phyloP scores from a whole-genome alignment of 2,113 vertebrate genomes.

The Hemibagrus wyckioides region DNA sequence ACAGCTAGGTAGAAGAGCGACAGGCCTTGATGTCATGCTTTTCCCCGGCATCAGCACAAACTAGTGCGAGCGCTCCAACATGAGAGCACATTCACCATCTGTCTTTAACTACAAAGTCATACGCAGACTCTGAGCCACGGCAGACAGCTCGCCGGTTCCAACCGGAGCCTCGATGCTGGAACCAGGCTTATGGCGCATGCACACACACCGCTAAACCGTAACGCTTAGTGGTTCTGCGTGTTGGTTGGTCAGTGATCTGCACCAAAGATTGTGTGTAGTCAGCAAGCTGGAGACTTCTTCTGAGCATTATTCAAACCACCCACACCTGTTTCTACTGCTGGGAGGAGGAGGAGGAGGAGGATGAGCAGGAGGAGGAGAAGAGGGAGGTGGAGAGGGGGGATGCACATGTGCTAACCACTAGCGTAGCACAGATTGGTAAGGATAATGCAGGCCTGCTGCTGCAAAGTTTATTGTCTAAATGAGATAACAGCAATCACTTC shows the following conservation, averaged over 20 bases:
- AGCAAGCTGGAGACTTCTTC: slow-evolving; percentile 49
- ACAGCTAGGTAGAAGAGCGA: slow-evolving; percentile 45
- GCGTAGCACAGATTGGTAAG: slow-evolving; percentile 40
- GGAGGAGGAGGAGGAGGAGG: not conserved
- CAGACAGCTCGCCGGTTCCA: slow-evolving; percentile 40
- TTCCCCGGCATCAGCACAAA: slow-evolving; percentile 60
- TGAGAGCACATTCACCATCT: slow-evolving; percentile 58
- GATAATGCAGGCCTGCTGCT: slow-evolving; percentile 35
- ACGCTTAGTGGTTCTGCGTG: slow-evolving; percentile 27
- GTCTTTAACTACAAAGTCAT: slow-evolving; percentile 59
- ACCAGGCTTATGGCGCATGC: slow-evolving; percentile 16
- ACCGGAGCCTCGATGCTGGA: slow-evolving; percentile 30
- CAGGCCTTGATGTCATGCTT: slow-evolving; percentile 52
- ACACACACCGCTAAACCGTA: slow-evolving; percentile 40
- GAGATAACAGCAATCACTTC: slow-evolving; percentile 38
- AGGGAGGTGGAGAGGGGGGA: not conserved
- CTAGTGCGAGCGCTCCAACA: slow-evolving; percentile 43
- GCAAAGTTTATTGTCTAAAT: slow-evolving; percentile 40
- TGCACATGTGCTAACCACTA: slow-evolving; percentile 40
- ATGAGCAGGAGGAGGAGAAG: not conserved
- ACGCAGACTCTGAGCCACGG: slow-evolving; percentile 41
- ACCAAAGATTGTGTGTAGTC: slow-evolving; percentile 49
- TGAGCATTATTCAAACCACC: slow-evolving; percentile 53
- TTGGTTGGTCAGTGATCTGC: slow-evolving; percentile 54
- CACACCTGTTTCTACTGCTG: slow-evolving; percentile 48